phyloP scores from a whole-genome alignment of 2,888 invertebrate genomes.

The Caenorhabditis sp. region DNA sequence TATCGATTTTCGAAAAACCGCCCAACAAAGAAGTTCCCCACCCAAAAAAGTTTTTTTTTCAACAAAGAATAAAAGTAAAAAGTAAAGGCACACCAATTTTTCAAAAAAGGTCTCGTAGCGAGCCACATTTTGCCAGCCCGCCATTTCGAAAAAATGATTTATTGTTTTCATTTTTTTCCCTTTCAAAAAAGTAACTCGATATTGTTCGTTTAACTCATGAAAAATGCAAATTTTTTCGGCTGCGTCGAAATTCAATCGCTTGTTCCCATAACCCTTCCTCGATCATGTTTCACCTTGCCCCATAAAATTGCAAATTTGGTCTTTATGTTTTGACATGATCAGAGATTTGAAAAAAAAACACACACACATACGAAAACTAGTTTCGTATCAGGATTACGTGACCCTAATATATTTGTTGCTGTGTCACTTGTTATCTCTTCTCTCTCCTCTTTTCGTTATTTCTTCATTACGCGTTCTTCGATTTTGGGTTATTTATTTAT shows the following conservation, averaged over 20 bases:
- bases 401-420: not conserved
- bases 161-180: not conserved
- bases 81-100: not conserved
- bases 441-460: not conserved
- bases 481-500: not conserved
- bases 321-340: not conserved
- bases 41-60: not conserved
- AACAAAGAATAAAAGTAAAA: not conserved
- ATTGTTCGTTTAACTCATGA: not conserved
- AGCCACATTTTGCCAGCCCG: not conserved
- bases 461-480: not conserved
- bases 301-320: not conserved
- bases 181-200: not conserved
- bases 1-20: not conserved
- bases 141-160: not conserved
- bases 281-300: not conserved
- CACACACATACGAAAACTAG: too few species aligned
- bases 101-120: not conserved
- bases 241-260: not conserved
- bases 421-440: constrained; percentile 1
- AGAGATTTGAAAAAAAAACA: too few species aligned
- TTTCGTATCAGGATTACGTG: not conserved
- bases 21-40: too few species aligned
- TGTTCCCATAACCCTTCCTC: not conserved
- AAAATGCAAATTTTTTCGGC: not conserved